These are phyloP conservation scores for Thomomys bottae DNA, from an alignment of 2,113 vertebrate species.

Conservation along the genomic window DNA sequence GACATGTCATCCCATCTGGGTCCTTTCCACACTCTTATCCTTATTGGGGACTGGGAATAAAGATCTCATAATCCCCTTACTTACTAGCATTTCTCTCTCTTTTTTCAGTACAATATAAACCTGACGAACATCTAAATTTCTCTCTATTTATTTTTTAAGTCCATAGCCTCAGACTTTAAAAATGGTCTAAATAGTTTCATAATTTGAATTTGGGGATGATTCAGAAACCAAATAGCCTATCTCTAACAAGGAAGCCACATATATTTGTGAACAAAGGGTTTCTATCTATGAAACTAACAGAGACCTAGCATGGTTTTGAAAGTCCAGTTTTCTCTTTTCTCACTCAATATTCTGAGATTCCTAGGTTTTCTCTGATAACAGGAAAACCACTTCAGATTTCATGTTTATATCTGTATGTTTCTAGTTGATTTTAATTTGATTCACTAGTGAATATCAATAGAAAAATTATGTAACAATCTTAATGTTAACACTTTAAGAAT, in stretches of 20 bases:
- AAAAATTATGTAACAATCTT: no score
- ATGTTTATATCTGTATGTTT: neutral
- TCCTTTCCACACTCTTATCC: neutral
- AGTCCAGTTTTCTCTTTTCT: neutral
- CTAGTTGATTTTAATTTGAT: constrained; percentile 17
- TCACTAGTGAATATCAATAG: neutral
- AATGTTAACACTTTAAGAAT: neutral
- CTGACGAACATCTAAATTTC: neutral
- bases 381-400: neutral
- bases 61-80: neutral
- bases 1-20: neutral
- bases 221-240: constrained; percentile 19
- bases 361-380: constrained; percentile 6
- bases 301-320: neutral
- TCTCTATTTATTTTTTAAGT: neutral
- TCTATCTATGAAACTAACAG: neutral
- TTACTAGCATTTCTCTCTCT: neutral
- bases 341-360: neutral
- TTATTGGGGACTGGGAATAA: neutral
- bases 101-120: neutral
- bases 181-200: neutral
- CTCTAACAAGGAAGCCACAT: neutral
- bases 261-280: neutral
- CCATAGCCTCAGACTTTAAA: neutral
- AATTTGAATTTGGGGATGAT: constrained; percentile 4